phyloP scores from a whole-genome alignment of 1,140 invertebrate species.

The Delia radicum region DNA sequence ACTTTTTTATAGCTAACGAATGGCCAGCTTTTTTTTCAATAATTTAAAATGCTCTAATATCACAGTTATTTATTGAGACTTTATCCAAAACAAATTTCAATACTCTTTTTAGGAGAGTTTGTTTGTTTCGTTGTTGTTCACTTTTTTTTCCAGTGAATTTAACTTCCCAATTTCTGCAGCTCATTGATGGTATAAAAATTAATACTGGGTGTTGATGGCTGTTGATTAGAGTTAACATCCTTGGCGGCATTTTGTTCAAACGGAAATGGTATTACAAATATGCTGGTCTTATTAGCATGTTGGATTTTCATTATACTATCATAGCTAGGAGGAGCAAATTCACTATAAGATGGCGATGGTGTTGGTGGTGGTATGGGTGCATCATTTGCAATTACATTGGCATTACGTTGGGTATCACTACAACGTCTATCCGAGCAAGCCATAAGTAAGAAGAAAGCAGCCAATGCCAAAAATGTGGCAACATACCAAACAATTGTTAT shows the following conservation, averaged over 20 bases:
- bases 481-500: constrained; percentile 55
- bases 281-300: constrained; percentile 43
- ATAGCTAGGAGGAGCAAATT: constrained; percentile 53
- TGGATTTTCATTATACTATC: constrained; percentile 53
- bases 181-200: constrained; percentile 48
- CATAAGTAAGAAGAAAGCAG: constrained; percentile 54
- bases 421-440: constrained; percentile 51
- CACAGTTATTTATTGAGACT: neutral
- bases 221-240: neutral
- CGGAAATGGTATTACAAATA: constrained; percentile 49
- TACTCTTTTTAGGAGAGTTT: neutral
- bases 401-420: constrained; percentile 28
- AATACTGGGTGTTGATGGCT: constrained; percentile 28
- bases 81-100: neutral
- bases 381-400: constrained; percentile 34
- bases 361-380: constrained; percentile 41
- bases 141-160: neutral
- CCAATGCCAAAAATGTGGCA: constrained; percentile 50
- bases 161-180: constrained; percentile 36
- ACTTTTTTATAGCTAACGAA: no score
- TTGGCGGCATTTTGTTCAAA: constrained; percentile 11
- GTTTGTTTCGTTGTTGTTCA: no score
- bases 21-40: neutral
- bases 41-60: neutral
- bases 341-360: constrained; percentile 52